A percentile compares a stretch with the other conserved stretches of the same genome.
Evolutionary conservation across 2,113 vertebrate species (phyloP).

Genomic region (Corythaeola cristata): DNA sequence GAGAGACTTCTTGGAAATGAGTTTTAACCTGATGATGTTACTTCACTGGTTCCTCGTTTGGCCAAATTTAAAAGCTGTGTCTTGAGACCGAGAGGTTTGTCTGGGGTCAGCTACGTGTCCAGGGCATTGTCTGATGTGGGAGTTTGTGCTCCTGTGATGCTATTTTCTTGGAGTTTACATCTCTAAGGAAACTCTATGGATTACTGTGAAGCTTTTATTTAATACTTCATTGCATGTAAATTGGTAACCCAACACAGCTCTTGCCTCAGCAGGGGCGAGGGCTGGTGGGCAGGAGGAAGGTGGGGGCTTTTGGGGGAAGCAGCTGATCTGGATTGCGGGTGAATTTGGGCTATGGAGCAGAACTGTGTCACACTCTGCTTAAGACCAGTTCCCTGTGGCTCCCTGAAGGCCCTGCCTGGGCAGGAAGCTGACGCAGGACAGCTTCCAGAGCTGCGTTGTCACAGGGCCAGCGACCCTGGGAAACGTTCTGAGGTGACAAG

Average conservation of each 20-base stretch:
- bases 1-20: background rate
- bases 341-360: background rate
- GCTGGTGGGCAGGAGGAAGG: background rate
- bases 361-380: background rate
- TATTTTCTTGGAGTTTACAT: background rate
- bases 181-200: background rate
- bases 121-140: background rate
- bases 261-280: background rate
- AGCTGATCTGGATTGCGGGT: background rate
- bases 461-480: background rate
- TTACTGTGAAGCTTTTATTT: conserved; percentile 63
- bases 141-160: background rate
- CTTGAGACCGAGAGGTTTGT: background rate
- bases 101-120: fast-evolving
- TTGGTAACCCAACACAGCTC: background rate
- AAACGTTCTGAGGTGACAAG: background rate
- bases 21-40: background rate
- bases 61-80: background rate
- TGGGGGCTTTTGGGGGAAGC: background rate
- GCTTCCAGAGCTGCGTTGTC: background rate
- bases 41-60: background rate
- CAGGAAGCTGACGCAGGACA: background rate
- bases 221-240: background rate
- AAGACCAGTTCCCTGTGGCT: background rate
- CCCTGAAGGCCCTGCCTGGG: background rate